These are phyloP conservation scores for Myripristis murdjan DNA, from an alignment of 2,797 vertebrate species.

Conservation along the genomic window DNA sequence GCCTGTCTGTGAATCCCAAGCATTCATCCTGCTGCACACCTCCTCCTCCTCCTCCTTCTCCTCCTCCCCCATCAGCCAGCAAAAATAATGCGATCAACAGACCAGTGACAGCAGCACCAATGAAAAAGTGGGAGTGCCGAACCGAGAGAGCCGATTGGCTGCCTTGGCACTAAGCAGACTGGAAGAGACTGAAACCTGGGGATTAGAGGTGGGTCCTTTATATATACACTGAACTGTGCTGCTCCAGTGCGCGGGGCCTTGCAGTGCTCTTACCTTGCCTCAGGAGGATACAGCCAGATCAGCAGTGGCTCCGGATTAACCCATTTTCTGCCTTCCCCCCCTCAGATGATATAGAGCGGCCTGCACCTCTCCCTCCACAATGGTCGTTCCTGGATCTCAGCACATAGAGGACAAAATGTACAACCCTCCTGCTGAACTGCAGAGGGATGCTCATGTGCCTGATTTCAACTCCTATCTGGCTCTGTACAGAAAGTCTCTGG, in stretches of 20 bases:
- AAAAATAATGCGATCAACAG: constrained; percentile 78
- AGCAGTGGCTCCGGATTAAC: constrained; percentile 69
- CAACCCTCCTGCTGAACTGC: constrained; percentile 78
- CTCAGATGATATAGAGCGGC: constrained; percentile 51
- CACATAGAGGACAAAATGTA: constrained; percentile 76
- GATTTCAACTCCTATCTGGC: constrained; percentile 84
- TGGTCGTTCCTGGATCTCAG: constrained; percentile 82
- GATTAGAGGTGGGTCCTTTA: constrained; percentile 75
- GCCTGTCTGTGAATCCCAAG: constrained; percentile 26
- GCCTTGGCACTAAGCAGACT: constrained; percentile 71
- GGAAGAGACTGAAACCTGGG: constrained; percentile 55
- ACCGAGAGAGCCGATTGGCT: constrained; percentile 72
- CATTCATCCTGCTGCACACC: constrained; percentile 48
- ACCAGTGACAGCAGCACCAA: constrained; percentile 76
- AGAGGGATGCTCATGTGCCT: constrained; percentile 85
- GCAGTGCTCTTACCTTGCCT: constrained; percentile 41
- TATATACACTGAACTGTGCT: constrained; percentile 65
- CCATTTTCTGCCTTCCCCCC: constrained; percentile 44
- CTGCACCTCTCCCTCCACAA: constrained; percentile 60
- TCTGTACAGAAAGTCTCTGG: constrained; percentile 85
- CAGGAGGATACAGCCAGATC: constrained; percentile 66
- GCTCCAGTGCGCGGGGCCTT: constrained; percentile 61
- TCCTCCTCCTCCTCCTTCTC: constrained; percentile 30
- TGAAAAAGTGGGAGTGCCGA: constrained; percentile 86
- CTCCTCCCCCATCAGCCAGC: constrained; percentile 46